Evolutionary conservation across 2,888 invertebrate genomes (phyloP), one percentile per base, ranked within the genome.

Genomic region (Entomobrya proxima): DNA sequence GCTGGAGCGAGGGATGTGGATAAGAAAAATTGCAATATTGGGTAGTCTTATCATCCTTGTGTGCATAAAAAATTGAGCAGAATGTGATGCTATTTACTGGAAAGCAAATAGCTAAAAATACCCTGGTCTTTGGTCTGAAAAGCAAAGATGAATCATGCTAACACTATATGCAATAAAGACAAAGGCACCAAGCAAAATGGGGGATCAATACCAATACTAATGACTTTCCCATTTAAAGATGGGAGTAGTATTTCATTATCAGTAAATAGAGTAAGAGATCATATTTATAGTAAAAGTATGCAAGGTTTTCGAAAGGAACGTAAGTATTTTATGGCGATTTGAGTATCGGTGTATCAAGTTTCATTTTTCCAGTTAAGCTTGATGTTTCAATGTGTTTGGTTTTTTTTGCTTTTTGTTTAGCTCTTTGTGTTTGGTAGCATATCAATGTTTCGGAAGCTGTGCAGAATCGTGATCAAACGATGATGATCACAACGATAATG

Each of bases 201-300:
- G 50, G 69, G 67, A 69, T 40, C 75, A 47, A 64, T 77, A 87
- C 85, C 87, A 87, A 87, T 87, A 87, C 87, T 87, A 85, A 87
- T 87, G 87, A 80, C 86, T 86, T 64, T 64, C 81, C 81, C 67
- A 61, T 69, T 44, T 69, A 37, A 24, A 40, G 15, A 40, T 15
- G 15, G 9, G 7, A 7, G 44, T 40, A 15, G 44, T 11, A 7
- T 15, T 40, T 40, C 44, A 7, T 40, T 15, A 7, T 40, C 15
- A 40, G 9, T 40, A 11, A 11, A 40, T 15, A 11, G 44, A 7
- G 15, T 11, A 40, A 40, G 9, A 40, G 15, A 11, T 15, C 44
- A 11, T 40, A 11, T 11, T 40, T 40, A 7, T 7, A 40, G 44
- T 40, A 11, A 40, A 7, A n/a, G n/a, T n/a, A n/a, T 40, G 44